Evolutionary conservation across 2,797 vertebrate species (phyloP), one percentile per base, ranked within the genome.

Genomic region (Myotis daubentonii): DNA sequence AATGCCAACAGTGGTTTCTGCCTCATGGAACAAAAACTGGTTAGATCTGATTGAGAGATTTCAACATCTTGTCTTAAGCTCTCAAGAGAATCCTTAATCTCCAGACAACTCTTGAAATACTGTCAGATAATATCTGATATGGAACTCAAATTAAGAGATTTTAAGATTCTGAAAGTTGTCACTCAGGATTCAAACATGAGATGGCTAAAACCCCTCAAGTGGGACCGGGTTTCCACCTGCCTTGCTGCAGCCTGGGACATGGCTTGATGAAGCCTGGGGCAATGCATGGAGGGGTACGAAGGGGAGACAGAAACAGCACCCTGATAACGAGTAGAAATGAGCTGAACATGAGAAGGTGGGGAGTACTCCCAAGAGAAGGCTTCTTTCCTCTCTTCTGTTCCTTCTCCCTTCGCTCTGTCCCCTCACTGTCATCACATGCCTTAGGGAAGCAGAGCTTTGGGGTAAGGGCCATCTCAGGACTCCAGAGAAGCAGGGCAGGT

Each of bases 31-130:
- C 57, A 68, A 91, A 80, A 38, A 53, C 30, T 55, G 3, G 53
- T 94, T 85, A 94, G 95, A 47, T 89, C 49, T 71, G 33, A 89
- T 36, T 81, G 28, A 94, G 44, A 85, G 30, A 83, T 15, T n/a
- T n/a, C 87, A 68, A 70, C 57, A 49, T 93, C 66, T 81, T 81
- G 1, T 17, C 17, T 60, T 70, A 75, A 15, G 2, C n/a, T 90
- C 19, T 68, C 23, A 75, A 87, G 47, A 60, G 72, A 92, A 53
- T 55, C 17, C 30, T 91, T 87, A 49, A 28, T 78, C 17, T 75
- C 47, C 33, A 87, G 51, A 66, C 7, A 38, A 44, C 25, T 94
- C 12, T 36, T 80, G 83, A 93, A 86, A 36, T 55, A 44, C 1
- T 57, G 12, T 68, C 49, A 87, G 10, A 36, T 75, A 36, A 44